A percentile compares a stretch with the other conserved stretches of the same genome.
Conservation (phyloP, 2,113 vertebrate species). For the Vulpes vulpes region DNA sequence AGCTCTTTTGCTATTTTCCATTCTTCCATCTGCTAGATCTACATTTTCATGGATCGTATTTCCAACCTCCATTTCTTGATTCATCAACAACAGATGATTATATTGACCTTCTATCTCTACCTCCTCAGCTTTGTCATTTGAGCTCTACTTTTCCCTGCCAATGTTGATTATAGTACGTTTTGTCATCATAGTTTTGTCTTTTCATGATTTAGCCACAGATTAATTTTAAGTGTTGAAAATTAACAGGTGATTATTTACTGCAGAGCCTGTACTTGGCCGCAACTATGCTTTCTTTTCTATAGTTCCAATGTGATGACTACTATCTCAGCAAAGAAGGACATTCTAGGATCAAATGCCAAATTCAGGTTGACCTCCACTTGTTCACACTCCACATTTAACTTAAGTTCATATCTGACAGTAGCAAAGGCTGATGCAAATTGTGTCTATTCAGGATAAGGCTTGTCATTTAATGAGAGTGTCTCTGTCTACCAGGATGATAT, state of each 20-base stretch:
- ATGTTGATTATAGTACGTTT: background rate
- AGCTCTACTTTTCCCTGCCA: background rate
- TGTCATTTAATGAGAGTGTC: background rate
- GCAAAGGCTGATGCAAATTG: background rate
- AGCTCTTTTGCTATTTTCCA: background rate
- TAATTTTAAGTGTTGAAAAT: background rate
- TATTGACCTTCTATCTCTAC: background rate
- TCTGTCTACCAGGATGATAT: background rate
- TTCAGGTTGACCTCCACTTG: background rate
- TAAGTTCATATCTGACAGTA: background rate
- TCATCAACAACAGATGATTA: background rate
- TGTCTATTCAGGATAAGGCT: background rate
- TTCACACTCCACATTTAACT: background rate
- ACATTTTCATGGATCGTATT: background rate
- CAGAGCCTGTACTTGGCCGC: background rate
- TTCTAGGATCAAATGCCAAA: background rate
- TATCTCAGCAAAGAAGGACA: background rate
- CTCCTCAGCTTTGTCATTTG: background rate
- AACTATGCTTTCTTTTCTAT: background rate
- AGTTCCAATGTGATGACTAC: background rate
- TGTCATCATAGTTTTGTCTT: background rate
- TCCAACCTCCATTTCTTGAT: background rate
- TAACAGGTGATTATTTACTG: background rate
- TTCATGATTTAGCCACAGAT: background rate
- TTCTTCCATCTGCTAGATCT: background rate